Evolutionary conservation across 2,113 vertebrate genomes (phyloP).

Genomic region (Phylloscopus trochilus): DNA sequence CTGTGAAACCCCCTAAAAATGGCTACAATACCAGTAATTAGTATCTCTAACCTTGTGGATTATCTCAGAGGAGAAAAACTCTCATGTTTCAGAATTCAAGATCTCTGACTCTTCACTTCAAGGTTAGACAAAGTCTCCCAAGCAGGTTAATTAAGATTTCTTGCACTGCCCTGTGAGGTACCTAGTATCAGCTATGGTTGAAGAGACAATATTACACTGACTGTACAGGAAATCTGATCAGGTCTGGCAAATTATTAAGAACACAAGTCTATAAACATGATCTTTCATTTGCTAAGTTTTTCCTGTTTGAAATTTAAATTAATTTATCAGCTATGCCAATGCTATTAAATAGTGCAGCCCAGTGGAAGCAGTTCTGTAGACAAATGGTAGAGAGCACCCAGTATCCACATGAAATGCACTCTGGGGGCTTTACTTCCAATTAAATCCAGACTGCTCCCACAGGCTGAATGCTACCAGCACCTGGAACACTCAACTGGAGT

Average conservation of each 20-base stretch:
- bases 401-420: not conserved
- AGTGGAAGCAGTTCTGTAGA: not conserved
- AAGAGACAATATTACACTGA: not conserved
- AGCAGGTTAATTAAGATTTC: not conserved
- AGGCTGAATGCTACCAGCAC: not conserved
- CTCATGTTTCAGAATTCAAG: not conserved
- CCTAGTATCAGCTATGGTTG: not conserved
- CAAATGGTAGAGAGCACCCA: constrained; percentile 18
- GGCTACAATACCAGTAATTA: not conserved
- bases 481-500: not conserved
- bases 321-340: constrained; percentile 1
- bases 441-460: not conserved
- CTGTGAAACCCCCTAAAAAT: not conserved
- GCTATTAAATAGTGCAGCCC: not conserved
- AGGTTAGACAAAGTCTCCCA: not conserved
- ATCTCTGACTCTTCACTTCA: not conserved
- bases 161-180: not conserved
- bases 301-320: not conserved
- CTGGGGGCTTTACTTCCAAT: not conserved
- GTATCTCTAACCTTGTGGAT: not conserved
- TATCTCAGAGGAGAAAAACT: not conserved
- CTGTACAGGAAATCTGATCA: not conserved
- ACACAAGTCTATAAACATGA: not conserved
- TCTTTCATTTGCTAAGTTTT: not conserved
- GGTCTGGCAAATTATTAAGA: not conserved